Percentiles rank a stretch among this genome's conserved stretches.
Conservation (phyloP, 2,888 invertebrate species). For the Timema cristinae region DNA sequence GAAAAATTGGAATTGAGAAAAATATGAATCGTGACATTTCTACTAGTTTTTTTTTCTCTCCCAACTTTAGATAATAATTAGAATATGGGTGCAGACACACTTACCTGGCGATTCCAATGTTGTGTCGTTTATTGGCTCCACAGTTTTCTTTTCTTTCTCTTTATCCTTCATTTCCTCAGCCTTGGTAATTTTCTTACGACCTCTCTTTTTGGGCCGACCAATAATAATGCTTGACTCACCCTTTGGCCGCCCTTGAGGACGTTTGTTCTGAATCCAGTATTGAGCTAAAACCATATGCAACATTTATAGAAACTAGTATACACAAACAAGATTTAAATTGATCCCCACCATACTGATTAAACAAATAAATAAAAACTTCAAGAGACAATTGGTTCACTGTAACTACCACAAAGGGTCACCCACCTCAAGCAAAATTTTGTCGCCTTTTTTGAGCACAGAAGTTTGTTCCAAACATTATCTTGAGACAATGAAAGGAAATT, state of each 20-base stretch:
- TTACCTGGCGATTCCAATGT: slow-evolving; percentile 19
- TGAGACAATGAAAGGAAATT: no score
- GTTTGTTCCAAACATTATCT: no score
- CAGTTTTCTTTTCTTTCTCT: no score
- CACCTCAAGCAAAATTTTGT: no score
- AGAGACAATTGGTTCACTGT: no score
- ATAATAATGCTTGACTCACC: slow-evolving; percentile 45
- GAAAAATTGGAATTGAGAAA: no score
- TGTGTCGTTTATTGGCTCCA: not conserved
- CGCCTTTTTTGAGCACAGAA: no score
- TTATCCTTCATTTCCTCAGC: no score
- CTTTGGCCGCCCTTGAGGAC: slow-evolving; percentile 42
- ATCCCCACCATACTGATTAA: not conserved
- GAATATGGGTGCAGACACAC: no score
- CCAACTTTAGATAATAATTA: not conserved
- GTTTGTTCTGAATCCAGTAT: slow-evolving; percentile 37
- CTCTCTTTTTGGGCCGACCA: slow-evolving; percentile 38
- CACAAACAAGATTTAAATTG: not conserved
- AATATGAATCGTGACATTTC: no score
- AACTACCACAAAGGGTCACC: no score
- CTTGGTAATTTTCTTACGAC: slow-evolving; percentile 17
- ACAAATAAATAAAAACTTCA: slow-evolving; percentile 4
- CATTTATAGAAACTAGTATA: not conserved
- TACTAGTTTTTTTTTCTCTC: not conserved
- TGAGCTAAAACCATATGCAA: slow-evolving; percentile 23